Evolutionary conservation across 2,113 vertebrate species (phyloP).

Genomic region (Solenodon paradoxus): DNA sequence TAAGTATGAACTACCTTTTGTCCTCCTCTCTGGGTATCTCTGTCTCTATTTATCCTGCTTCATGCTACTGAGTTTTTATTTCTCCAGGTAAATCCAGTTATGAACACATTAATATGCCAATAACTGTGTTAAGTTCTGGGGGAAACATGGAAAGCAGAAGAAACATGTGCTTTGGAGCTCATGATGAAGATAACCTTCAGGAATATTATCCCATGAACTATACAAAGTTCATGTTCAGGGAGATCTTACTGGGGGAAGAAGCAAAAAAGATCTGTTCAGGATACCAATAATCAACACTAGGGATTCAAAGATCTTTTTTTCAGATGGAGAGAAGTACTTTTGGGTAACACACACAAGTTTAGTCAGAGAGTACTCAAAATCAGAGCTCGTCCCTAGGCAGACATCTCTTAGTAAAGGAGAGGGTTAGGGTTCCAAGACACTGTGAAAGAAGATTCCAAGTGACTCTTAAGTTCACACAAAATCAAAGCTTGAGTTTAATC

Average conservation of each 20-base stretch:
- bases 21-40: neutral
- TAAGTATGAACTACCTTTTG: neutral
- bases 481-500: neutral
- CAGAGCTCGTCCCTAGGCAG: neutral
- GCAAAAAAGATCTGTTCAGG: neutral
- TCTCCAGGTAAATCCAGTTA: too few species aligned
- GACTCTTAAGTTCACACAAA: neutral
- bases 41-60: neutral
- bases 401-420: neutral
- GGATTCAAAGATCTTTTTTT: neutral
- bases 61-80: neutral
- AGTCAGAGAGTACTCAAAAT: neutral
- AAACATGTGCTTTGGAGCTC: neutral
- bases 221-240: neutral
- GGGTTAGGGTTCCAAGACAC: neutral
- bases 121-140: neutral
- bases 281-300: neutral
- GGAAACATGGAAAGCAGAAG: neutral
- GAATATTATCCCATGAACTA: neutral
- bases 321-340: neutral
- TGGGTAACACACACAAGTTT: neutral
- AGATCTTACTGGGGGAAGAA: neutral
- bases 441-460: neutral
- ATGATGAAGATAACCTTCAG: neutral
- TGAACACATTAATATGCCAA: too few species aligned